Base-by-base conservation (phyloP, 2,113 vertebrate genomes). In the Stercorarius parasiticus region DNA sequence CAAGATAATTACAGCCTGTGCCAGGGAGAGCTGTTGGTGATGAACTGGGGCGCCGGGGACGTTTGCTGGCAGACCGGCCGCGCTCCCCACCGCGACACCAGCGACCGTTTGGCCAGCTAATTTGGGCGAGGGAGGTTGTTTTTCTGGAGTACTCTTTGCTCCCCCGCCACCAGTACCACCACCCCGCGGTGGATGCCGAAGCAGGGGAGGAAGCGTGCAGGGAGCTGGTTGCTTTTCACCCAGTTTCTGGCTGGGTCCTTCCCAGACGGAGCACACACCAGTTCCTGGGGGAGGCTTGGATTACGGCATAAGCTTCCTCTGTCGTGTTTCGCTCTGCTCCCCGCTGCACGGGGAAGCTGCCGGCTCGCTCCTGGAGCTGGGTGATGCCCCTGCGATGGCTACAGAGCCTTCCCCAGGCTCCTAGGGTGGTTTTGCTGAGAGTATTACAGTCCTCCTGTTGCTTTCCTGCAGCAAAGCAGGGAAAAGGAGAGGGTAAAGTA, bases 121-220 rank as follows among this genome's bases (percentile, higher is more conserved):
- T 85, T 56, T 43, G 52, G 64, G 72, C 5, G 2, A 30, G 23
- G 59, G 32, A 78, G 26, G 20, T 38, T 43, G 15, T 36, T 82
- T 78, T 59, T 67, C 17, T 19, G 9, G 67, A 38, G 42, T 0
- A 1, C 23, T 95, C 32, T 26, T 25, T 34, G 29, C 59, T 36
- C 19, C 42, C 25, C n/a, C 10, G 1, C 23, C 3, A 0, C 11
- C 0, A 0, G 19, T 32, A 3, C 50, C 19, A 49, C 45, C 26
- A 8, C 29, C 36, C 53, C 6, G 10, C 1, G 1, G 3, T 0
- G 2, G 69, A 9, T 1, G 9, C 25, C 53, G 81, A 23, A 27
- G 84, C 43, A 30, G 49, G 50, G 50, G 27, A 76, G 59, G 49
- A 59, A 50, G 64, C 2, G 1, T 8, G 34, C 45, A 27, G 19